Percentiles rank a stretch among this genome's conserved stretches.
Evolutionary conservation across 2,113 vertebrate genomes (phyloP).

Genomic region (Tragelaphus scriptus): DNA sequence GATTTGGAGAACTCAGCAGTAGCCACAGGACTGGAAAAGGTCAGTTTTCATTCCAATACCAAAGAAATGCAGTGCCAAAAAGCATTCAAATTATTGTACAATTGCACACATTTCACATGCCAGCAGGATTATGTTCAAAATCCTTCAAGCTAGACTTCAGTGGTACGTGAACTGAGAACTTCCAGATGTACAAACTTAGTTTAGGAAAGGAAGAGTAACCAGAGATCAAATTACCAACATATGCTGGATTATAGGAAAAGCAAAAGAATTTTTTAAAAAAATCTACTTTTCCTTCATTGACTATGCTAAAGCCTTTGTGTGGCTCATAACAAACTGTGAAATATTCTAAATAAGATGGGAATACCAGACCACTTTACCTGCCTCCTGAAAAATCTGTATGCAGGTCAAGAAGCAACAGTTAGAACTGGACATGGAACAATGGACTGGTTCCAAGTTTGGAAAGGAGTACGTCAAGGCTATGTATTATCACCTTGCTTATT

Average conservation of each 20-base stretch:
- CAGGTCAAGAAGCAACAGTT: background rate
- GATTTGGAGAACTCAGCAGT: background rate
- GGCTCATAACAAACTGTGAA: background rate
- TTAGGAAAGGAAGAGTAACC: background rate
- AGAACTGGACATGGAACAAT: background rate
- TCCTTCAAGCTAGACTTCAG: background rate
- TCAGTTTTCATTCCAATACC: background rate
- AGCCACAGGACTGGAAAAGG: background rate
- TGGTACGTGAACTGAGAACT: background rate
- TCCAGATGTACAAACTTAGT: background rate
- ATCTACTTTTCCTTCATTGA: background rate
- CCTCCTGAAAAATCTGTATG: background rate
- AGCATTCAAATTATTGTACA: background rate
- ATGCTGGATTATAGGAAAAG: background rate
- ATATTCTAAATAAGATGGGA: background rate
- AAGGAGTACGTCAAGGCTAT: background rate
- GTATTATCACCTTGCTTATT: background rate
- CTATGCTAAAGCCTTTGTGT: background rate
- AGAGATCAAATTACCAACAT: background rate
- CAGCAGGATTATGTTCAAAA: background rate
- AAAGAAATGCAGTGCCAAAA: background rate
- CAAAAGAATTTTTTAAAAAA: background rate
- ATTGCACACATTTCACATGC: background rate
- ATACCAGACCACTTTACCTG: background rate
- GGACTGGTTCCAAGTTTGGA: background rate